Evolutionary conservation across 2,797 vertebrate genomes (phyloP).

Genomic region (Hyperoplus immaculatus): DNA sequence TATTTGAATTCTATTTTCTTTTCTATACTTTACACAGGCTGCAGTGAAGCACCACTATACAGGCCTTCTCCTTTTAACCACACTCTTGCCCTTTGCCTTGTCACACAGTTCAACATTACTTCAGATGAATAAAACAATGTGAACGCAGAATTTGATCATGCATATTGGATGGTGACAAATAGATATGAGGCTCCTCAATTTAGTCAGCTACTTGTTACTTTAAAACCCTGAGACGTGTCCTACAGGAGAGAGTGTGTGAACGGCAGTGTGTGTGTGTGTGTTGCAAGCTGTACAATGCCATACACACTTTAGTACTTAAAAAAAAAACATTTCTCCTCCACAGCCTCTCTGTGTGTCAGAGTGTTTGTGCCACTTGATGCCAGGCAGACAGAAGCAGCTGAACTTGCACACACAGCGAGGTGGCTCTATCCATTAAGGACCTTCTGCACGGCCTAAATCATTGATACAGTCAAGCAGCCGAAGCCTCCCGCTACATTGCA

Average conservation of each 20-base stretch:
- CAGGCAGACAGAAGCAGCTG: slow-evolving; percentile 49
- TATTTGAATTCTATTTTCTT: no score
- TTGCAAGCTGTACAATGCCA: slow-evolving; percentile 53
- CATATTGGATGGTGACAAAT: slow-evolving; percentile 76
- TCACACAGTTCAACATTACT: slow-evolving; percentile 44
- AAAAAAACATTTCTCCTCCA: slow-evolving; percentile 49
- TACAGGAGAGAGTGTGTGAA: slow-evolving; percentile 34
- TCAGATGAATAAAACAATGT: slow-evolving; percentile 67
- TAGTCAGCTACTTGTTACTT: slow-evolving; percentile 41
- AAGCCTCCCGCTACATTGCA: slow-evolving; percentile 68
- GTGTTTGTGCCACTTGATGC: slow-evolving; percentile 57
- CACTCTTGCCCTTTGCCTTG: slow-evolving; percentile 6
- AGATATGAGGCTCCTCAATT: slow-evolving; percentile 51
- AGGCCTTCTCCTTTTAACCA: slow-evolving; percentile 40
- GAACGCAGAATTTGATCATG: slow-evolving; percentile 50
- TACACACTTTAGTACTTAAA: slow-evolving; percentile 62
- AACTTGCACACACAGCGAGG: slow-evolving; percentile 53
- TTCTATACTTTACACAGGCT: slow-evolving; percentile 10
- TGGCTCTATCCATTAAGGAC: slow-evolving; percentile 75
- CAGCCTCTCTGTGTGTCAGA: slow-evolving; percentile 37
- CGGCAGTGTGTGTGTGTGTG: slow-evolving; percentile 15
- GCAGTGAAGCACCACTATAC: slow-evolving; percentile 11
- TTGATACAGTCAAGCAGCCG: slow-evolving; percentile 75
- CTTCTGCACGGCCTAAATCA: slow-evolving; percentile 76
- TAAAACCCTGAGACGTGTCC: slow-evolving; percentile 54